Base-by-base conservation (phyloP, 2,888 invertebrate species). In the Emmelina monodactyla region DNA sequence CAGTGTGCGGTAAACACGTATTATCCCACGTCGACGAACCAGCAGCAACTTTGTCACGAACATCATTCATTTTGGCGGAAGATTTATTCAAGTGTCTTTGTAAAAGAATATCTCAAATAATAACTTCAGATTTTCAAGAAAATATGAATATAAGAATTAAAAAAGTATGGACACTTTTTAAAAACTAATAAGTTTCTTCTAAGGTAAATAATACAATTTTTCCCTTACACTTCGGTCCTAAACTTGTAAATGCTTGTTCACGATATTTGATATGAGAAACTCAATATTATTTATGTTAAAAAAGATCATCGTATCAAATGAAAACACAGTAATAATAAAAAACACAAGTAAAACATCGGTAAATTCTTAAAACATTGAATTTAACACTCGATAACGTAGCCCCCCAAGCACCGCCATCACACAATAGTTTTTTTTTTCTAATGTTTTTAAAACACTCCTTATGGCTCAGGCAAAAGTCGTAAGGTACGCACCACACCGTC, bases 11-110 rank as follows among this genome's bases (percentile, higher is more conserved):
- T 30, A 62, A 54, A 25, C 62, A 25, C 25, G 25, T 56, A 51
- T 48, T 69, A 53, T 80, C 80, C 80, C 80, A 80, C 45, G 68
- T 62, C 37, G 79, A 79, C 39, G 72, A 63, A 36, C 78, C 73
- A 52, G 80, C 68, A 40, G 70, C 72, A 47, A 76, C 76, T 73
- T 80, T 80, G 51, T 80, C 80, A 44, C 79, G 72, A 58, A 78
- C 68, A 65, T 80, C 80, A 66, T 80, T 80, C 80, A 80, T 80
- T 51, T 61, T 68, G 65, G 25, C 25, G 25, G 25, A 25, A 7
- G 9, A 9, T 10, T 4, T n/a, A 7, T 4, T 25, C 3, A 4
- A 25, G 3, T 25, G 9, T 10, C n/a, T 10, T n/a, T n/a, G n/a
- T 10, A 4, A 25, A 25, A 25, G n/a, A 25, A 3, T 25, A 25